A percentile compares a stretch with the other conserved stretches of the same genome.
Evolutionary conservation across 1,140 invertebrate species (phyloP).

Genomic region (Batillaria attramentaria): DNA sequence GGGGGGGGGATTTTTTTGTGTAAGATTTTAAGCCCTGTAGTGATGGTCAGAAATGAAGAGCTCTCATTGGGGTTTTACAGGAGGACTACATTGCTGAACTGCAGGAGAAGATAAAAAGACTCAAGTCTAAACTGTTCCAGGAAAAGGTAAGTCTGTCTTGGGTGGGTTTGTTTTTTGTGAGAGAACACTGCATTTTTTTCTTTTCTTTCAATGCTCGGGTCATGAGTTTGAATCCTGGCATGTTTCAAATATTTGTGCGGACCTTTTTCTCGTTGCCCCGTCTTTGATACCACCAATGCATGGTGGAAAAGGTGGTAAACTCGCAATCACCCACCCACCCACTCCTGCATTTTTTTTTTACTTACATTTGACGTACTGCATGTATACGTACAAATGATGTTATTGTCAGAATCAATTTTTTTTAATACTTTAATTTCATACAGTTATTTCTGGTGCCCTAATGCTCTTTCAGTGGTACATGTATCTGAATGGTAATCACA

Average conservation of each 20-base stretch:
- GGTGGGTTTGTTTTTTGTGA: constrained; percentile 34
- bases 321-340: too few relatives aligned
- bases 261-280: too few relatives aligned
- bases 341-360: neutral
- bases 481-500: too few relatives aligned
- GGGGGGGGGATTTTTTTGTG: too few relatives aligned
- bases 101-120: constrained; percentile 60
- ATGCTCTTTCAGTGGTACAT: too few relatives aligned
- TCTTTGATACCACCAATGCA: too few relatives aligned
- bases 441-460: neutral
- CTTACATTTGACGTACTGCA: too few relatives aligned
- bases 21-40: neutral
- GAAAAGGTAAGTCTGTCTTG: constrained; percentile 50
- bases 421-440: neutral
- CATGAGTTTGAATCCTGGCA: too few relatives aligned
- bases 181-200: too few relatives aligned
- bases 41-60: neutral
- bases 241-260: too few relatives aligned
- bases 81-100: constrained; percentile 67
- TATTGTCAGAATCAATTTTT: neutral
- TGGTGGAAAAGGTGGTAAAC: too few relatives aligned
- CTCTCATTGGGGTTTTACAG: constrained; percentile 51
- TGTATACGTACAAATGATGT: neutral
- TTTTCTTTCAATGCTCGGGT: too few relatives aligned
- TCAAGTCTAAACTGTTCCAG: constrained; percentile 50